These are phyloP conservation scores for Cnemophilus loriae DNA, from an alignment of 2,113 vertebrate genomes.

Conservation along the genomic window DNA sequence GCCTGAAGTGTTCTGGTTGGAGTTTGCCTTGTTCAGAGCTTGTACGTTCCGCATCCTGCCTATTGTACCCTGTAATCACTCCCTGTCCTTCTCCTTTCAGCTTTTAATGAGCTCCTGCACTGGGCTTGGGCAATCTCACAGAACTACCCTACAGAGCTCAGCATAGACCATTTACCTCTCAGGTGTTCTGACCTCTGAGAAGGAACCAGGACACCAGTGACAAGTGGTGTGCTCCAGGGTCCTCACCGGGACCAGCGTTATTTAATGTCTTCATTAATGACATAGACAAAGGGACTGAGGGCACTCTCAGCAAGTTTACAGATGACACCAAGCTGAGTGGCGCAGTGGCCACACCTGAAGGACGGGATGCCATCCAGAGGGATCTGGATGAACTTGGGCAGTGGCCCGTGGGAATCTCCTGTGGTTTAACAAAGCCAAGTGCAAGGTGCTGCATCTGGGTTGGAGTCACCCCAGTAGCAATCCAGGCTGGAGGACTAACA, in stretches of 20 bases:
- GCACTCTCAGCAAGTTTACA: background rate
- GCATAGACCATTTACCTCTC: accelerated
- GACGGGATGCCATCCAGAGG: background rate
- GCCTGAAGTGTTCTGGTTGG: background rate
- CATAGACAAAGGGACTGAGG: background rate
- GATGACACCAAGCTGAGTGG: background rate
- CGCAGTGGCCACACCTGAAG: background rate
- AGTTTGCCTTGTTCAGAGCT: background rate
- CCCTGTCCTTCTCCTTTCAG: background rate
- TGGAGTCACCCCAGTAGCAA: background rate
- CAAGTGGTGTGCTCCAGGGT: background rate
- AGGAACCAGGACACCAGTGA: background rate
- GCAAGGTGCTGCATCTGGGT: background rate
- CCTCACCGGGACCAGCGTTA: background rate
- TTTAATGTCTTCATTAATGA: background rate
- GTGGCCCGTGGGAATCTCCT: background rate
- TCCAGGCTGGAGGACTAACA: background rate
- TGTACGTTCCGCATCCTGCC: background rate
- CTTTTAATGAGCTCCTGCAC: background rate
- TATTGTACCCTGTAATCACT: background rate
- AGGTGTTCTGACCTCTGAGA: background rate
- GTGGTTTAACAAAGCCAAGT: background rate
- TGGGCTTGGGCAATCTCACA: background rate
- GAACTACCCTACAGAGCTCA: background rate
- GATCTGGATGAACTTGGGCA: background rate